phyloP scores from a whole-genome alignment of 2,797 vertebrate species.

The Coluber constrictor region DNA sequence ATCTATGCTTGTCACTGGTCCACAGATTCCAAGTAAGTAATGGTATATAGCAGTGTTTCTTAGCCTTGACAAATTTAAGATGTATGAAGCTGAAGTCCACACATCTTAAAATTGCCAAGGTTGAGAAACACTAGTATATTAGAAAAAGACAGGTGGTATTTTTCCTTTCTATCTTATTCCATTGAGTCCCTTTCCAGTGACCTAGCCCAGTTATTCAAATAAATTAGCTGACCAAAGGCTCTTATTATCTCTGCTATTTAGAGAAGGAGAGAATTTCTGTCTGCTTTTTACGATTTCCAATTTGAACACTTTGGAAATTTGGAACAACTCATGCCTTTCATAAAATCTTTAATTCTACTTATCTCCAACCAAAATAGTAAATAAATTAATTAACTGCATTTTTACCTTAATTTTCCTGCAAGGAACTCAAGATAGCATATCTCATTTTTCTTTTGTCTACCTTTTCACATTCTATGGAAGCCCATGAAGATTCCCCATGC shows the following conservation, averaged over 20 bases:
- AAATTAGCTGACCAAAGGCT: not conserved
- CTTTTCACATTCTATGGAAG: not conserved
- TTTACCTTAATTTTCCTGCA: not conserved
- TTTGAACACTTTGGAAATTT: not conserved
- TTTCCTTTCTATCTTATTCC: not conserved
- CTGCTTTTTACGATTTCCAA: not conserved
- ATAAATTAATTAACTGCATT: not conserved
- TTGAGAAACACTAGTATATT: not conserved
- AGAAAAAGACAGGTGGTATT: not conserved
- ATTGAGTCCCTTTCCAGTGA: not conserved
- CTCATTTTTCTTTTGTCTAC: not conserved
- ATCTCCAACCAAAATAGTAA: not conserved
- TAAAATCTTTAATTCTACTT: not conserved
- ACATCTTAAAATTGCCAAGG: not conserved
- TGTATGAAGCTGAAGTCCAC: not conserved
- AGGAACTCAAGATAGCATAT: not conserved
- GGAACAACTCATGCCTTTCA: not conserved
- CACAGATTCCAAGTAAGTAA: slow-evolving; percentile 86
- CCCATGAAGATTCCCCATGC: not conserved
- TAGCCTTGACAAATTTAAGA: not conserved
- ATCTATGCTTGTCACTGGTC: slow-evolving; percentile 98
- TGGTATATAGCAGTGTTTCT: not conserved
- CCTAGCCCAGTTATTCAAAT: no score
- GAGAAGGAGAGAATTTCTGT: not conserved
- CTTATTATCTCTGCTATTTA: not conserved